A percentile compares a stretch with the other conserved stretches of the same genome.
phyloP scores from a whole-genome alignment of 1,140 invertebrate genomes.

The Whitmania pigra region DNA sequence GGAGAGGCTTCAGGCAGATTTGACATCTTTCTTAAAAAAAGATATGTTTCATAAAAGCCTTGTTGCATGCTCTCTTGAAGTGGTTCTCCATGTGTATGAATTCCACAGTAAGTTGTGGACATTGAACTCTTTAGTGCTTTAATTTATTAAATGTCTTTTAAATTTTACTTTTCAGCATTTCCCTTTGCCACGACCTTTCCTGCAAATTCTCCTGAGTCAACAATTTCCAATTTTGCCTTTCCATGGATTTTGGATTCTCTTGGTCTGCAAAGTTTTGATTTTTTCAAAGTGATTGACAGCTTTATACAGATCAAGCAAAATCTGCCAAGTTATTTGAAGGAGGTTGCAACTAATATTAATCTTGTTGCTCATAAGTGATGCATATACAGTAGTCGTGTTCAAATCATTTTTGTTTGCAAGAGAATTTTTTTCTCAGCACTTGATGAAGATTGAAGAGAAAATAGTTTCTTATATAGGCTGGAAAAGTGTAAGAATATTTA shows the following conservation, averaged over 20 bases:
- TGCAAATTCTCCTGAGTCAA: too few species aligned
- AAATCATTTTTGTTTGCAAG: background rate
- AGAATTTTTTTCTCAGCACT: background rate
- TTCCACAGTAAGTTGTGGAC: too few species aligned
- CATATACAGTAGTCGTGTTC: too few species aligned
- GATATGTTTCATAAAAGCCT: background rate
- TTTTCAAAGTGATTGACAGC: constrained; percentile 6
- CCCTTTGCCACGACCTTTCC: too few species aligned
- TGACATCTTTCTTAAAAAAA: background rate
- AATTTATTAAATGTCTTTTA: too few species aligned
- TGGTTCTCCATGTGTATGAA: background rate
- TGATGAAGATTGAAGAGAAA: background rate
- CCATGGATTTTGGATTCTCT: background rate
- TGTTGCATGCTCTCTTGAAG: background rate
- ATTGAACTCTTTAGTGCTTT: too few species aligned
- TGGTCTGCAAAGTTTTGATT: background rate
- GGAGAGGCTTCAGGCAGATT: background rate
- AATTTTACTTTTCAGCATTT: too few species aligned
- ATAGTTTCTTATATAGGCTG: constrained; percentile 1
- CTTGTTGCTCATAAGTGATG: too few species aligned
- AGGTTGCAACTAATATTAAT: too few species aligned
- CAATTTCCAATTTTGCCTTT: background rate
- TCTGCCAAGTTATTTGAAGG: background rate
- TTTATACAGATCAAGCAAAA: constrained; percentile 5
- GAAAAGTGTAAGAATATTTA: background rate